Evolutionary conservation across 2,888 invertebrate species (phyloP).

Genomic region (Molorchus minor): DNA sequence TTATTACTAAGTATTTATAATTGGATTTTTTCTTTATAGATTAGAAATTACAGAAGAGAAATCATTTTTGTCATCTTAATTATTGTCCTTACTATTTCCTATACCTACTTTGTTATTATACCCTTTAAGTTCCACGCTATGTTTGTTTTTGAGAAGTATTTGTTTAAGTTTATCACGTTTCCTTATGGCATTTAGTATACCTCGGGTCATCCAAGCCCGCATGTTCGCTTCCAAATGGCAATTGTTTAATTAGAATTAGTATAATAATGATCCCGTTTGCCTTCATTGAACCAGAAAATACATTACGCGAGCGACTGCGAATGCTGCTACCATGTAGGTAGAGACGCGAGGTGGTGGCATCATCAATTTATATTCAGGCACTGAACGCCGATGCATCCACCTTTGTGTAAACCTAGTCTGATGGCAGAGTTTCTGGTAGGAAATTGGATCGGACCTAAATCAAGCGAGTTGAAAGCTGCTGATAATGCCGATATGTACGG

Average conservation of each 20-base stretch:
- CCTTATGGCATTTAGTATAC: too few species aligned
- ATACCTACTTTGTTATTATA: too few species aligned
- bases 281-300: slow-evolving; percentile 49
- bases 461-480: slow-evolving; percentile 41
- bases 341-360: slow-evolving; percentile 8
- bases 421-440: slow-evolving; percentile 16
- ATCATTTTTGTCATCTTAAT: too few species aligned
- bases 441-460: slow-evolving; percentile 45
- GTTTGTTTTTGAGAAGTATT: too few species aligned
- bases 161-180: too few species aligned
- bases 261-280: slow-evolving; percentile 51
- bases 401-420: slow-evolving; percentile 4
- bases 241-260: slow-evolving; percentile 48
- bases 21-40: too few species aligned
- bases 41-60: too few species aligned
- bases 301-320: slow-evolving; percentile 35
- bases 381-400: slow-evolving; percentile 10
- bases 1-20: too few species aligned
- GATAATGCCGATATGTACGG: slow-evolving; percentile 42
- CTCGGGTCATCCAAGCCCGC: too few species aligned
- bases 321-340: slow-evolving; percentile 5
- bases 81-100: too few species aligned
- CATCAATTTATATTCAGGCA: slow-evolving; percentile 14
- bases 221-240: slow-evolving; percentile 55
- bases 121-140: too few species aligned